phyloP scores from a whole-genome alignment of 1,140 invertebrate species.

The Cyclargus thomasi region DNA sequence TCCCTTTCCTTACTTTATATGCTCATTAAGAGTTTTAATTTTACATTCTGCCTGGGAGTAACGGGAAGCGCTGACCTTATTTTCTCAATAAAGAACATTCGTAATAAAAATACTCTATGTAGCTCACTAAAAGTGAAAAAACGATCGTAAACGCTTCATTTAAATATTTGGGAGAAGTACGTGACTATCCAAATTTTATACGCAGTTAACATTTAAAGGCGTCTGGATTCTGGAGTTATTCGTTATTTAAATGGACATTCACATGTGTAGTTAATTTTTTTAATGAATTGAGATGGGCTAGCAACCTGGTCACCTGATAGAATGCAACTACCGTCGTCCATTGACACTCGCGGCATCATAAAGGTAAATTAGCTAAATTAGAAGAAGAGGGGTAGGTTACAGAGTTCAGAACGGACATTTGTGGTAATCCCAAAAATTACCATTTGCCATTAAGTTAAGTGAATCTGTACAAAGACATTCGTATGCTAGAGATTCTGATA shows the following conservation, averaged over 20 bases:
- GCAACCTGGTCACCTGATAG: too few relatives aligned
- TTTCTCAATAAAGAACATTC: constrained; percentile 7
- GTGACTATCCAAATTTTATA: constrained; percentile 3
- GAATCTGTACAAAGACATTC: too few relatives aligned
- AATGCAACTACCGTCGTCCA: too few relatives aligned
- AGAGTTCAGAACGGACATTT: too few relatives aligned
- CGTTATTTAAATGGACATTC: neutral
- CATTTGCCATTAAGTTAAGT: too few relatives aligned
- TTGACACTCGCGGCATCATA: too few relatives aligned
- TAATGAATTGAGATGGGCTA: too few relatives aligned
- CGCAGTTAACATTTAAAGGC: neutral
- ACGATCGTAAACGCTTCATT: neutral
- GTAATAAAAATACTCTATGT: constrained; percentile 2
- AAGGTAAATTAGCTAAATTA: too few relatives aligned
- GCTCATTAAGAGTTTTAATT: constrained; percentile 11
- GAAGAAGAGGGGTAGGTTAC: too few relatives aligned
- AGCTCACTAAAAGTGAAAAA: neutral
- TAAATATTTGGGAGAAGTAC: neutral
- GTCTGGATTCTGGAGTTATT: neutral
- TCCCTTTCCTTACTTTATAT: neutral
- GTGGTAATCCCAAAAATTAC: too few relatives aligned
- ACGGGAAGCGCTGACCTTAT: constrained; percentile 12
- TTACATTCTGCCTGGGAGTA: neutral
- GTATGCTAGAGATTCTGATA: too few relatives aligned
- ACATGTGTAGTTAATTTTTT: neutral